Evolutionary conservation across 2,888 invertebrate species (phyloP).

Genomic region (Lumbricus terrestris): DNA sequence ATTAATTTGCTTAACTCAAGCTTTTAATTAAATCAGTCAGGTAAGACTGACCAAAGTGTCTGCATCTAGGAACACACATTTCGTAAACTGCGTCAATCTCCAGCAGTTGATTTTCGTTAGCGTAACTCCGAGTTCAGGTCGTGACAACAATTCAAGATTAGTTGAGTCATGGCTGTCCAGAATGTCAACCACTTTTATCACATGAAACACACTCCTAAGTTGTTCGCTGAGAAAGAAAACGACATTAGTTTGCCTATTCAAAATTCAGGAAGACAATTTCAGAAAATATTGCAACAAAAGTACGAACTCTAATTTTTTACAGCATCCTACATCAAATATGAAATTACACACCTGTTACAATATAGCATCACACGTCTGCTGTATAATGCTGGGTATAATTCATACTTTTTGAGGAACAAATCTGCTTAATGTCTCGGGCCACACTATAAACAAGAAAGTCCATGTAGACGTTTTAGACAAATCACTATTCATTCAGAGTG

Average conservation of each 20-base stretch:
- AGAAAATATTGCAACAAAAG: background rate
- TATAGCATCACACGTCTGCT: too few species aligned
- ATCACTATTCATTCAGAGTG: too few species aligned
- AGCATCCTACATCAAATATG: background rate
- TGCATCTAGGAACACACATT: conserved; percentile 97
- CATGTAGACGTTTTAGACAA: too few species aligned
- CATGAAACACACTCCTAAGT: conserved; percentile 72
- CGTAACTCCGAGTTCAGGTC: conserved; percentile 95
- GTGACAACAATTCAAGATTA: conserved; percentile 81
- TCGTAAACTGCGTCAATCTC: conserved; percentile 90
- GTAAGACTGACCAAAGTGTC: conserved; percentile 82
- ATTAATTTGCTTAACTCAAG: background rate
- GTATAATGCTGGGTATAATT: too few species aligned
- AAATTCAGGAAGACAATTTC: background rate
- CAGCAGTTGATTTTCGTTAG: conserved; percentile 99
- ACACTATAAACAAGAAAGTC: too few species aligned
- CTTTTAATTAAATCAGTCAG: background rate
- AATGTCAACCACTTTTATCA: conserved; percentile 76
- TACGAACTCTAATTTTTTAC: background rate
- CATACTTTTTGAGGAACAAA: too few species aligned
- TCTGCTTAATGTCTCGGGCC: too few species aligned
- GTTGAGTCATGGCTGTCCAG: conserved; percentile 89
- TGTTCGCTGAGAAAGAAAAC: conserved; percentile 67
- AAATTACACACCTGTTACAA: too few species aligned
- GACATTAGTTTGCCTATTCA: background rate